phyloP scores from a whole-genome alignment of 2,797 vertebrate species.

The Sebastiscus tertius region DNA sequence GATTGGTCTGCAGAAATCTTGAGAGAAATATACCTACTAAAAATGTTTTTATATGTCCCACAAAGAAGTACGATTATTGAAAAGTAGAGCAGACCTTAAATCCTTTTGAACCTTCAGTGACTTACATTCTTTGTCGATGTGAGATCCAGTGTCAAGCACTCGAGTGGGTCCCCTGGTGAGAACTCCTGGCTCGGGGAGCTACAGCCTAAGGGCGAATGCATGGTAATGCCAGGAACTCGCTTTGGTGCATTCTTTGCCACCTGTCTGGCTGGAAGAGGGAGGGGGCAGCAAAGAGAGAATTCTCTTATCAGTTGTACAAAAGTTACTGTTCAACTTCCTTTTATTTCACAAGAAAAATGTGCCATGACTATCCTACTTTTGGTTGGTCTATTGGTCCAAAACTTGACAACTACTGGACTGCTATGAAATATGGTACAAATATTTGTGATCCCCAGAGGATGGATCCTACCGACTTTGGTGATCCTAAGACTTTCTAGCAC shows the following conservation, averaged over 20 bases:
- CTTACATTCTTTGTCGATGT: conserved; percentile 76
- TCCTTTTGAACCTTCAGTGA: background rate
- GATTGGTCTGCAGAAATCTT: background rate
- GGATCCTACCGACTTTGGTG: background rate
- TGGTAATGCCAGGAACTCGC: conserved; percentile 84
- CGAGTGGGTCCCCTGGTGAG: conserved; percentile 85
- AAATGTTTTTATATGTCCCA: background rate
- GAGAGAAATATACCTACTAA: background rate
- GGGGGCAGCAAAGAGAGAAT: conserved; percentile 2
- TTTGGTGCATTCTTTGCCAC: conserved; percentile 91
- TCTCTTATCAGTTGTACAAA: conserved; percentile 36
- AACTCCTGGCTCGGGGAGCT: conserved; percentile 90
- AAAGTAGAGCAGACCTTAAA: background rate
- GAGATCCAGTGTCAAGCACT: conserved; percentile 84
- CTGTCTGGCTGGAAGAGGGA: conserved; percentile 89
- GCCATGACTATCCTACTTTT: background rate
- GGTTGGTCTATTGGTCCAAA: background rate
- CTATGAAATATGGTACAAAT: background rate
- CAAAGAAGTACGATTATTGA: background rate
- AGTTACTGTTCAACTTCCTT: background rate
- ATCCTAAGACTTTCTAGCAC: background rate
- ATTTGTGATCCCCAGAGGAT: background rate
- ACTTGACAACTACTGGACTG: background rate
- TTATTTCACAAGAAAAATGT: background rate
- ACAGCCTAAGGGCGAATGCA: conserved; percentile 88